phyloP scores from a whole-genome alignment of 2,888 invertebrate species.

The Tiphia femorata region DNA sequence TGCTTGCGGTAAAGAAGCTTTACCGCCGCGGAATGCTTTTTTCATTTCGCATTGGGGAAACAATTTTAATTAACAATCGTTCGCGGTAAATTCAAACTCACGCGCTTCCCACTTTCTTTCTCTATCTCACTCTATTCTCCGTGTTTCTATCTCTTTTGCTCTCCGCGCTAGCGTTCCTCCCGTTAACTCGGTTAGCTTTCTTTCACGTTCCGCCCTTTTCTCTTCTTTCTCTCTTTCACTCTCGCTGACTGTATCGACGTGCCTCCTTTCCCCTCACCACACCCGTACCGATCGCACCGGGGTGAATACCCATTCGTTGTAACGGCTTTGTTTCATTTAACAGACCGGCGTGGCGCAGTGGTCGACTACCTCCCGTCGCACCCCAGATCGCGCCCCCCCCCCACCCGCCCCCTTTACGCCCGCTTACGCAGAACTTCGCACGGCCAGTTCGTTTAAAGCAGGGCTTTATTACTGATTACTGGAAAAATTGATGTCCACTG shows the following conservation, averaged over 20 bases:
- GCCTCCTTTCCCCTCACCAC: constrained; percentile 16
- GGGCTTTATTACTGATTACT: constrained; percentile 64
- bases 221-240: constrained; percentile 17
- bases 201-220: constrained; percentile 14
- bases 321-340: constrained; percentile 65
- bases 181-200: too few relatives aligned
- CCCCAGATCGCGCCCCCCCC: constrained; percentile 36
- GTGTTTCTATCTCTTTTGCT: constrained; percentile 21
- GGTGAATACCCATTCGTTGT: constrained; percentile 62
- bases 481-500: constrained; percentile 60
- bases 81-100: constrained; percentile 34
- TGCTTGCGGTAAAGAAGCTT: too few relatives aligned
- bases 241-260: constrained; percentile 17
- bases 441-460: constrained; percentile 56
- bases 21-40: constrained; percentile 50
- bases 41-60: constrained; percentile 57
- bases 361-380: constrained; percentile 48
- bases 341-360: too few relatives aligned
- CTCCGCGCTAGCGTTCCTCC: too few relatives aligned
- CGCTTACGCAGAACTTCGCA: constrained; percentile 34
- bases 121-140: constrained; percentile 11
- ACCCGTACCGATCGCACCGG: constrained; percentile 25
- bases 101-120: constrained; percentile 15
- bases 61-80: constrained; percentile 59
- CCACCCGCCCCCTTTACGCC: constrained; percentile 12